A percentile compares a stretch with the other conserved stretches of the same genome.
Evolutionary conservation across 92 coral and sea anemone genomes (phyloP).

Genomic region (Plumapathes pennacea): DNA sequence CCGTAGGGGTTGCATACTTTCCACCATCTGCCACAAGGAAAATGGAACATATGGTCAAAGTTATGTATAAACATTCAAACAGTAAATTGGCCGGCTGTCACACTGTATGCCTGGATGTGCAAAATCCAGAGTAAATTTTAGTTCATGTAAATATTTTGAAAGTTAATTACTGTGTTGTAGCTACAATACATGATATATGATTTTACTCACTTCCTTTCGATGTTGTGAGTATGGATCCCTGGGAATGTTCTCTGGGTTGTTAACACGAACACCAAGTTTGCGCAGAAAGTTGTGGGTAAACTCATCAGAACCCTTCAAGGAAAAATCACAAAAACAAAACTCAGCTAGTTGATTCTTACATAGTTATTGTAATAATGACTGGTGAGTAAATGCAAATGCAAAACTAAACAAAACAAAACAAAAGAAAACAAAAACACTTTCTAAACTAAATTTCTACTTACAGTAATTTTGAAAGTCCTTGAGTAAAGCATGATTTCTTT

Average conservation of each 20-base stretch:
- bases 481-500: constrained; percentile 88
- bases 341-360: no score
- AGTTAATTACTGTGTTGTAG: no score
- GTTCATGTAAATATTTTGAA: no score
- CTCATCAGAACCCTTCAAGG: constrained; percentile 87
- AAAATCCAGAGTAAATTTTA: no score
- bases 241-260: constrained; percentile 65
- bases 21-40: constrained; percentile 80
- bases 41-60: no score
- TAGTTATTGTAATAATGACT: no score
- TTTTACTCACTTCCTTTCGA: constrained; percentile 92
- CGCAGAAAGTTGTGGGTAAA: constrained; percentile 94
- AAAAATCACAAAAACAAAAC: background rate
- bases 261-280: constrained; percentile 89
- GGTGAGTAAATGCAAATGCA: no score
- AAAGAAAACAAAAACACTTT: background rate
- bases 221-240: constrained; percentile 81
- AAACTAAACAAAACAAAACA: no score
- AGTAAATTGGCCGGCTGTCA: no score
- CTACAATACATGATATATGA: no score
- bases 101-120: no score
- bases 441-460: constrained; percentile 25
- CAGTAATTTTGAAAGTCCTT: constrained; percentile 86
- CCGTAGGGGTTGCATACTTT: constrained; percentile 96
- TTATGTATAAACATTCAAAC: no score